Conservation (phyloP, 2,797 vertebrate species). For the Acanthurus tractus region DNA sequence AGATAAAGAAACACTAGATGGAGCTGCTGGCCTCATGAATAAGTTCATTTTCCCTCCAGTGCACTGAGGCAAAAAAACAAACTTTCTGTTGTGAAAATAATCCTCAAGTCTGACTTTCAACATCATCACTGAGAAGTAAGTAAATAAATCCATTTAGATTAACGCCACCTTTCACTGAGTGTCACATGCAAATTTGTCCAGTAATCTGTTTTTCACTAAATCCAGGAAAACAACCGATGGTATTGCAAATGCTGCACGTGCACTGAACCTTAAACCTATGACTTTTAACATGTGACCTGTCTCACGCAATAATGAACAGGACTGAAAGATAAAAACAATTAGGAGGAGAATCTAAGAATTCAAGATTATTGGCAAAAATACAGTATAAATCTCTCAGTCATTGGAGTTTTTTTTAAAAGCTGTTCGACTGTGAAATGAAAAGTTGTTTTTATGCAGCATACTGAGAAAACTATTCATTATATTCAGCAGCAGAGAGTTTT, state of each 20-base stretch:
- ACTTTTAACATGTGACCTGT: conserved; percentile 27
- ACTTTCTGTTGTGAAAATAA: background rate
- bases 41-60: background rate
- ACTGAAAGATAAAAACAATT: conserved; percentile 3
- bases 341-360: background rate
- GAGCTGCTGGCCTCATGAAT: conserved; percentile 49
- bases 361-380: background rate
- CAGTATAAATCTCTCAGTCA: background rate
- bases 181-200: background rate
- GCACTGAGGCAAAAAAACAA: background rate
- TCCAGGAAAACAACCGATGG: background rate
- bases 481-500: background rate
- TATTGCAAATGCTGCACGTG: background rate
- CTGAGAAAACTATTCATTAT: background rate
- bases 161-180: background rate
- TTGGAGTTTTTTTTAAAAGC: background rate
- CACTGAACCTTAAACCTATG: background rate
- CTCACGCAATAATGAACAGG: background rate
- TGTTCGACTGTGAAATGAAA: background rate
- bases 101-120: background rate
- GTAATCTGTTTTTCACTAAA: conserved; percentile 37
- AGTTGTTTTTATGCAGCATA: no score
- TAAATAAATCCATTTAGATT: conserved; percentile 11
- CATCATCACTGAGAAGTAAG: background rate
- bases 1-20: conserved; percentile 64